phyloP scores from a whole-genome alignment of 2,797 vertebrate species.

The Trichosurus vulpecula region DNA sequence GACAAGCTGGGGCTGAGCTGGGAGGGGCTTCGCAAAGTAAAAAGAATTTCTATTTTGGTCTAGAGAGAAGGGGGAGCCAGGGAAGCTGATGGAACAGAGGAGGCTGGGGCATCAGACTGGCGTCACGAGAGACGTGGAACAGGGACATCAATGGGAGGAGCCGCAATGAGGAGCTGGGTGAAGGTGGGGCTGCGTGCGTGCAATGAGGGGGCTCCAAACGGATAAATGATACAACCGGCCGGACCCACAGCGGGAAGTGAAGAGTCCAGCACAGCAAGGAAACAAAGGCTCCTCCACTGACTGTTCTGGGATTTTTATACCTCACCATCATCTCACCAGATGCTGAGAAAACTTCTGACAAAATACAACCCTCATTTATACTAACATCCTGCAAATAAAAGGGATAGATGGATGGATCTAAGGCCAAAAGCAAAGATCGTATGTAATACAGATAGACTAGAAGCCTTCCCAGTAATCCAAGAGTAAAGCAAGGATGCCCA shows the following conservation, averaged over 20 bases:
- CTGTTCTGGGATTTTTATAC: neutral
- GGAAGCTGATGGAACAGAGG: neutral
- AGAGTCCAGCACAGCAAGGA: neutral
- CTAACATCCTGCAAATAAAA: neutral
- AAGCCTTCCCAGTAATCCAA: neutral
- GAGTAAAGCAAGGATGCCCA: neutral
- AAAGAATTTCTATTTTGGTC: neutral
- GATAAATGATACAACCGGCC: neutral
- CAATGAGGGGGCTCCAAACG: neutral
- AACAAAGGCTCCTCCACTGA: neutral
- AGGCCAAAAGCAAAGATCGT: neutral
- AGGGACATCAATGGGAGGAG: neutral
- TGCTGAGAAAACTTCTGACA: neutral
- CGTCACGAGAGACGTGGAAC: neutral
- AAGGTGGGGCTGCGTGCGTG: too few relatives aligned
- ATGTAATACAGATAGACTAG: neutral
- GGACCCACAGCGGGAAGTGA: too few relatives aligned
- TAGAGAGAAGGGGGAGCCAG: neutral
- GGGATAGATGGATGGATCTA: neutral
- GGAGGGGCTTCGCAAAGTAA: neutral
- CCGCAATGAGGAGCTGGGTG: neutral
- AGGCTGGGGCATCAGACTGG: neutral
- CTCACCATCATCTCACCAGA: neutral
- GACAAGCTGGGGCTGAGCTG: neutral
- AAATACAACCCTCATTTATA: neutral